Evolutionary conservation across 1,140 invertebrate genomes (phyloP).

Genomic region (Camponotus vicinus): DNA sequence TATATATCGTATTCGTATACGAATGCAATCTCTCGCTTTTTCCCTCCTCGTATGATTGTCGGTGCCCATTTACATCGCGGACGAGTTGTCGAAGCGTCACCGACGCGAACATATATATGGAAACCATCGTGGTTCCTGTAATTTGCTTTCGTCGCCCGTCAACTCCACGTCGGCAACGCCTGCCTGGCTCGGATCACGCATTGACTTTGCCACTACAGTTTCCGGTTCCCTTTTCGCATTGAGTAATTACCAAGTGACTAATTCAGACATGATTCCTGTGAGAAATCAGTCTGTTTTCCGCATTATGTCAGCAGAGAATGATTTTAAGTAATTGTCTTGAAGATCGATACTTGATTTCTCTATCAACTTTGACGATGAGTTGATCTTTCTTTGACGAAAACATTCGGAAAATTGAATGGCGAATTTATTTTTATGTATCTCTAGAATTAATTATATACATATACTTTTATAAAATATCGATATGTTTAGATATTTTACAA

Average conservation of each 20-base stretch:
- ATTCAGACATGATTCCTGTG: not conserved
- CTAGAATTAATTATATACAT: too few species aligned
- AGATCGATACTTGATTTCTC: not conserved
- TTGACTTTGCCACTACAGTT: slow-evolving; percentile 22
- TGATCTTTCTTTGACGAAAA: not conserved
- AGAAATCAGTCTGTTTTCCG: slow-evolving; percentile 22
- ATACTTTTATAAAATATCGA: too few species aligned
- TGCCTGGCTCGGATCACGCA: not conserved
- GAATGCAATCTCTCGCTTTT: slow-evolving; percentile 8
- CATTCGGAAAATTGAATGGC: not conserved
- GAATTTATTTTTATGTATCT: too few species aligned
- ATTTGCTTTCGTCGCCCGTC: slow-evolving; percentile 58
- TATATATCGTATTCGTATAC: too few species aligned
- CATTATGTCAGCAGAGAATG: not conserved
- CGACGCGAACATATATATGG: slow-evolving; percentile 13
- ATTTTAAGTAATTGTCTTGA: not conserved
- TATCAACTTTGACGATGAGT: not conserved
- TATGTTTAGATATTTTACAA: too few species aligned
- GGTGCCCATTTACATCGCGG: slow-evolving; percentile 27
- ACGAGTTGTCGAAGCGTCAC: slow-evolving; percentile 30
- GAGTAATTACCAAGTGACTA: not conserved
- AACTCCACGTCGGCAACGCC: not conserved
- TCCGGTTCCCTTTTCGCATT: slow-evolving; percentile 7
- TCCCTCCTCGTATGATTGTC: slow-evolving; percentile 33
- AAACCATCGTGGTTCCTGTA: slow-evolving; percentile 41